These are phyloP conservation scores for Apis cerana DNA, from an alignment of 1,140 invertebrate genomes.

Conservation along the genomic window DNA sequence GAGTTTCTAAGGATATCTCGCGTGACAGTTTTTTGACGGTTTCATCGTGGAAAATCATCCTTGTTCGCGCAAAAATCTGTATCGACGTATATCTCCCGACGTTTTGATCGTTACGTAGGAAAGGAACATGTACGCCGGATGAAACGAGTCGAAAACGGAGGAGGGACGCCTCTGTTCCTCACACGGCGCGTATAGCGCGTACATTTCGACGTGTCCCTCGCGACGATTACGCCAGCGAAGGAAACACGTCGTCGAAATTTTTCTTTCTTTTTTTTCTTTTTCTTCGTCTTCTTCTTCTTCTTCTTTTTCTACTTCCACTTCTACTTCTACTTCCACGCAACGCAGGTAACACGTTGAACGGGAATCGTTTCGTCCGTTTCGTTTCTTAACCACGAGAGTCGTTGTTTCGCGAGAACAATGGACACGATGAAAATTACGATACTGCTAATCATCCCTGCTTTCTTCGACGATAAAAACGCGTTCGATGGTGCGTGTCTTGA, in stretches of 20 bases:
- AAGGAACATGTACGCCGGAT: conserved; percentile 44
- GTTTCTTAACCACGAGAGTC: no score
- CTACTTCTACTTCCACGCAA: no score
- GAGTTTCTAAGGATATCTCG: conserved; percentile 64
- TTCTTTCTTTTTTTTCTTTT: no score
- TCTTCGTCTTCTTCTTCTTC: background rate
- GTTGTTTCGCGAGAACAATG: no score
- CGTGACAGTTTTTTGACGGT: conserved; percentile 45
- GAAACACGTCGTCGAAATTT: no score
- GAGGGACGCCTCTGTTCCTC: no score
- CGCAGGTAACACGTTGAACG: no score
- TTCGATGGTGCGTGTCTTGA: background rate
- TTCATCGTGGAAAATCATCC: conserved; percentile 45
- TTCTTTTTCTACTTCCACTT: no score
- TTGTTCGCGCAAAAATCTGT: conserved; percentile 41
- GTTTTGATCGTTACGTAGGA: conserved; percentile 45
- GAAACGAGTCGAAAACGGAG: background rate
- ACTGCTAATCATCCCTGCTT: background rate
- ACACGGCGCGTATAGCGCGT: background rate
- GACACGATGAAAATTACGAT: no score
- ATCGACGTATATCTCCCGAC: conserved; percentile 39
- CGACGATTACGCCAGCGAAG: background rate
- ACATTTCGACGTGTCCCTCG: no score
- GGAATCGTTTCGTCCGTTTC: background rate
- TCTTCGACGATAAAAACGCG: background rate